These are phyloP conservation scores for Adelosebastes latens DNA, from an alignment of 2,797 vertebrate genomes.

Conservation along the genomic window DNA sequence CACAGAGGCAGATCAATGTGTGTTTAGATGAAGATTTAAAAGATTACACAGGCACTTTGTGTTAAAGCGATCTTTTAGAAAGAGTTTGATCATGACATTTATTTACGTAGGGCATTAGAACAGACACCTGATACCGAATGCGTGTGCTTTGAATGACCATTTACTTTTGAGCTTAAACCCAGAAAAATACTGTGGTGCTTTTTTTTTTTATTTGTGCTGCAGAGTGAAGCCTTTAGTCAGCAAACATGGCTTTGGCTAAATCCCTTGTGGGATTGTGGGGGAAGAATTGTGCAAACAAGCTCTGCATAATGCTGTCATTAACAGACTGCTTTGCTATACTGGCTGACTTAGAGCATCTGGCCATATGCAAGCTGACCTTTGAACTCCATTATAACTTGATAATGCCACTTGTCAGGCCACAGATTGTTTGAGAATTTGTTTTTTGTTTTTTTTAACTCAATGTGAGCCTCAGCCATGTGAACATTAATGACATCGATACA, in stretches of 20 bases:
- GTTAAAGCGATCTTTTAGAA: background rate
- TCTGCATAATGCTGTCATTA: constrained; percentile 31
- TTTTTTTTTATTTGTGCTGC: constrained; percentile 35
- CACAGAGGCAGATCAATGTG: constrained; percentile 16
- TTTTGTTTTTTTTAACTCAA: constrained; percentile 1
- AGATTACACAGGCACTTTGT: constrained; percentile 3
- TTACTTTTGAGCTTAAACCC: constrained; percentile 28
- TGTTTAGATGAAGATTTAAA: constrained; percentile 18
- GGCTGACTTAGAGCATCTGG: constrained; percentile 16
- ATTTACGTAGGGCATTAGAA: background rate
- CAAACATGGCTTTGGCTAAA: constrained; percentile 55
- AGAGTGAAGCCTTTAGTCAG: constrained; percentile 43
- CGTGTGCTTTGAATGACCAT: background rate
- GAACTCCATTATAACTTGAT: constrained; percentile 39
- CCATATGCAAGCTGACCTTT: constrained; percentile 35
- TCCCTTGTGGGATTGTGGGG: constrained; percentile 18
- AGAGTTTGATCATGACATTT: background rate
- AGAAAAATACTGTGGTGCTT: background rate
- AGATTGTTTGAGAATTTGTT: constrained; percentile 2
- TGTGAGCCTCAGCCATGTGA: background rate
- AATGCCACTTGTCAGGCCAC: constrained; percentile 12
- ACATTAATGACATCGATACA: constrained; percentile 5
- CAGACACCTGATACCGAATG: background rate
- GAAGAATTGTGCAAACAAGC: constrained; percentile 36
- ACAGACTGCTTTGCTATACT: constrained; percentile 18